Base-by-base conservation (phyloP, 2,888 invertebrate species). In the Amphipyra berbera region DNA sequence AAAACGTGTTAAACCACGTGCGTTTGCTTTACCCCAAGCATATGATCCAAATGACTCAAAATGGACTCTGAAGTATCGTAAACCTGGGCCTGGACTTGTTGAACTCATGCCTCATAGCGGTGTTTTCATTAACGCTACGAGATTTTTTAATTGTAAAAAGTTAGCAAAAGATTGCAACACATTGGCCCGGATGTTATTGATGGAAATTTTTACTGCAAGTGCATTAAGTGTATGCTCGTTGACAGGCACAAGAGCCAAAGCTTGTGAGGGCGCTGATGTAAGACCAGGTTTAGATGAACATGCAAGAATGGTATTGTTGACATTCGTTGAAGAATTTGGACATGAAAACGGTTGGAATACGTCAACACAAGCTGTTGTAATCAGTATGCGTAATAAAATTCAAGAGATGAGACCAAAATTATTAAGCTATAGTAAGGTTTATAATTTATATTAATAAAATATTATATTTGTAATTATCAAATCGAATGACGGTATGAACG, bases 51-150 rank as follows among this genome's bases (percentile, higher is more conserved):
- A 40, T 35, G 49, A 46, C 45, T 46, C 61, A 10, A 45, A 30
- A 44, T 63, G 61, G 61, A 63, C 63, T 7, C 9, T 63, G 8
- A 52, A 47, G 13, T n/a, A 63, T 30, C 52, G 30, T 4, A 33
- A 48, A 48, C 2, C 5, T 15, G 33, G 15, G 4, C 55, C 14
- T 1, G 40, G 13, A 30, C 6, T 37, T 27, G 42, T 42, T 14
- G 54, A 54, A 46, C 54, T 54, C 21, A 12, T 46, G 13, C 35
- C 37, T 0, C 9, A 46, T 12, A 54, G 9, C 8, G 12, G 12
- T 5, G 38, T 54, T 1, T 45, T 37, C 14, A 6, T 54, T 1
- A 10, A 54, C 13, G 8, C 38, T 1, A 0, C 5, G 0, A 13
- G 8, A 13, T 27, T 54, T 0, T 4, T 2, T 0, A 9, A 10